A percentile compares a stretch with the other conserved stretches of the same genome.
These are phyloP conservation scores for Actinemys pallida DNA, from an alignment of 2,113 vertebrate genomes.

Conservation along the genomic window DNA sequence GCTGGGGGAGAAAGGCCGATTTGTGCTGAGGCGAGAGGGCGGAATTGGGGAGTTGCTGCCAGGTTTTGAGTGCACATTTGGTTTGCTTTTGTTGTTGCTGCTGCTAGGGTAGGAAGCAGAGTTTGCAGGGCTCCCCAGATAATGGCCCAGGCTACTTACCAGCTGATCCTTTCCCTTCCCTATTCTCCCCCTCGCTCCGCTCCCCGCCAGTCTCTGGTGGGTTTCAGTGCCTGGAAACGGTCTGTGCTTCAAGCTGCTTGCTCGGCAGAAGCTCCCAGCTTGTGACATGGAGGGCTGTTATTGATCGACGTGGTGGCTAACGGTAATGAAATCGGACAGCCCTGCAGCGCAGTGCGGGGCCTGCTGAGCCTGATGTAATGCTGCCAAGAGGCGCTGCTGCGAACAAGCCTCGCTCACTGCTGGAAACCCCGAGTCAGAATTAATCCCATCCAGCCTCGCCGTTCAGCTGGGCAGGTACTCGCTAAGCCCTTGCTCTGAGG, in stretches of 20 bases:
- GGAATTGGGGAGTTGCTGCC: background rate
- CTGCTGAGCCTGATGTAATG: background rate
- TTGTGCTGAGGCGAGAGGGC: conserved; percentile 46
- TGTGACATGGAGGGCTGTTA: background rate
- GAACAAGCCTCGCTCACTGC: background rate
- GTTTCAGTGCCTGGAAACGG: background rate
- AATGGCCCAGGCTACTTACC: background rate
- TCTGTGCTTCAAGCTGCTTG: too few species aligned
- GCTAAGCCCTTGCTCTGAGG: background rate
- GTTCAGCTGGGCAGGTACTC: fast-evolving
- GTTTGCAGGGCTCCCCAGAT: background rate
- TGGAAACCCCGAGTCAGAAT: background rate
- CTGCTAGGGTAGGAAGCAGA: background rate
- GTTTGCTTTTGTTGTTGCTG: background rate
- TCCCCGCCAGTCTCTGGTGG: background rate
- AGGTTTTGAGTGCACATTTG: background rate
- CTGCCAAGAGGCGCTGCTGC: conserved; percentile 9
- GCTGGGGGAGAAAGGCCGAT: conserved; percentile 37
- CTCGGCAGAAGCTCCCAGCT: background rate
- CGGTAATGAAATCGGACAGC: conserved; percentile 17
- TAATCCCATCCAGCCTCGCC: background rate
- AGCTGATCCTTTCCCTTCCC: background rate
- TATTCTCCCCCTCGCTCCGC: background rate
- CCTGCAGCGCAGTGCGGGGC: background rate
- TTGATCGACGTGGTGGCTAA: background rate